phyloP scores from a whole-genome alignment of 1,140 invertebrate genomes.

The Drosophila parabipectinata region DNA sequence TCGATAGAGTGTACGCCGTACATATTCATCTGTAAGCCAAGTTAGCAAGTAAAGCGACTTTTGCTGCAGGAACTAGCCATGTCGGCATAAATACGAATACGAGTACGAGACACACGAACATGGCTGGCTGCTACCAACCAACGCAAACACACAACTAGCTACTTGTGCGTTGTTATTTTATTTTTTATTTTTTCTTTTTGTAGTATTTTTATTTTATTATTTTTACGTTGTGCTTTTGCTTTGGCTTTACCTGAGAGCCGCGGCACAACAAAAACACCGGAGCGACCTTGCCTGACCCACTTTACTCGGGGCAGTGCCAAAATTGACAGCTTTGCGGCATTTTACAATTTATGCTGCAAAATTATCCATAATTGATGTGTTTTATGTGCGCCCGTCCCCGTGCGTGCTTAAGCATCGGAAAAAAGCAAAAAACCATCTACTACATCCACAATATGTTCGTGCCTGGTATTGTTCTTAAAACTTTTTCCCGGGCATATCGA shows the following conservation, averaged over 20 bases:
- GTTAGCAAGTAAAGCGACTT: conserved; percentile 24
- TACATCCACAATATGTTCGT: background rate
- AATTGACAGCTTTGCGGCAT: conserved; percentile 76
- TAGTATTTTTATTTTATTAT: conserved; percentile 3
- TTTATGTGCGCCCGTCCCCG: conserved; percentile 33
- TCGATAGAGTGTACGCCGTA: background rate
- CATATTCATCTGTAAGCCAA: conserved; percentile 37
- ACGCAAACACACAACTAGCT: conserved; percentile 38
- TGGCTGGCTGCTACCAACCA: conserved; percentile 42
- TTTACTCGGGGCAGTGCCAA: conserved; percentile 72
- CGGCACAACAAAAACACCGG: conserved; percentile 46
- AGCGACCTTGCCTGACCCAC: conserved; percentile 81
- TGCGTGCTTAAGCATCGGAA: conserved; percentile 62
- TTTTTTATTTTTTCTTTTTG: background rate
- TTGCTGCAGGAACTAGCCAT: conserved; percentile 37
- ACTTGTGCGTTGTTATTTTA: conserved; percentile 15
- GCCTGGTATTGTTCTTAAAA: conserved; percentile 15
- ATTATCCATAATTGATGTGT: conserved; percentile 57
- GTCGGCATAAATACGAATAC: conserved; percentile 15
- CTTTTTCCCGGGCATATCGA: conserved; percentile 37
- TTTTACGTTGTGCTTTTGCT: background rate
- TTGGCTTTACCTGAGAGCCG: background rate
- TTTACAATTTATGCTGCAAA: conserved; percentile 73
- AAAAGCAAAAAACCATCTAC: background rate
- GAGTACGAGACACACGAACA: conserved; percentile 21